Evolutionary conservation across 2,888 invertebrate genomes (phyloP), one percentile per base, ranked within the genome.

Genomic region (Iphiclides podalirius): DNA sequence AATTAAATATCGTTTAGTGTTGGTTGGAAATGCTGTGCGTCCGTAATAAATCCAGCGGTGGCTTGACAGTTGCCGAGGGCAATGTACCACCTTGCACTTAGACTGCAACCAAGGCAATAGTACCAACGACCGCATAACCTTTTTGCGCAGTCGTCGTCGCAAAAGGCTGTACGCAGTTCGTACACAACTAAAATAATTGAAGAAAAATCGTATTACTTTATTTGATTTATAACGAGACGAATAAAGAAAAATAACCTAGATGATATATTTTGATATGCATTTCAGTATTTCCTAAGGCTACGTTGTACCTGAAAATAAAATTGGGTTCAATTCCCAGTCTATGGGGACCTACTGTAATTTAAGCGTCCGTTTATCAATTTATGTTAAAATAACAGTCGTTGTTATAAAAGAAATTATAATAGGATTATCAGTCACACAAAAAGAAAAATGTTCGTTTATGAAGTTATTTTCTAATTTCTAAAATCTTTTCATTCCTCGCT

Each of bases 11-110:
- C n/a, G n/a, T n/a, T n/a, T n/a, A n/a, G n/a, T n/a, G n/a, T n/a
- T n/a, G n/a, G n/a, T n/a, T n/a, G n/a, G n/a, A 1, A 8, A 31
- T 31, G 31, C 4, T 31, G 31, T 11, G 31, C 15, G 17, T 17
- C 11, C 8, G 4, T 20, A 38, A 31, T 38, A 13, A 17, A 36
- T 38, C 33, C 16, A 23, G 20, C 20, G 31, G 33, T 17, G 23
- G n/a, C 20, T 43, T 62, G 65, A 63, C 70, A 71, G 67, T 77
- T 72, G 73, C 75, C 37, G 73, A 54, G 84, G 83, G 76, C 84
- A 79, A 65, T 81, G 84, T 78, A 78, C 85, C 71, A 77, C 82
- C 81, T 81, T 83, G 83, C 83, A 83, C 83, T 83, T 83, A 78
- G 59, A 74, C 78, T 80, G 79, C 75, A 75, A n/a, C 62, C 77